These are phyloP conservation scores for Eumacrocentrus americanus DNA, from an alignment of 2,888 invertebrate genomes.

Conservation along the genomic window DNA sequence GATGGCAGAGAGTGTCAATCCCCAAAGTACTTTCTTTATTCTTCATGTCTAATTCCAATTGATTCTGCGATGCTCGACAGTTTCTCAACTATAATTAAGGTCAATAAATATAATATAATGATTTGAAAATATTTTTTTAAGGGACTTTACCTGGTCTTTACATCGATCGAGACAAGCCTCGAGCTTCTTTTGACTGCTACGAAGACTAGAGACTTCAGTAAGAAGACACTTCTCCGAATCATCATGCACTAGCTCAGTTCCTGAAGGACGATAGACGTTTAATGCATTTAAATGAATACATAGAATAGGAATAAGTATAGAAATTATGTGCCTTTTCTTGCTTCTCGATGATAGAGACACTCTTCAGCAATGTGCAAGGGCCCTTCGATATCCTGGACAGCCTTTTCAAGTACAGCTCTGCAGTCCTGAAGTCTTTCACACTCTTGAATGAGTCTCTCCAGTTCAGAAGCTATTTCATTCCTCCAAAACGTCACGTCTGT, in stretches of 20 bases:
- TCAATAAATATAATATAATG: constrained; percentile 2
- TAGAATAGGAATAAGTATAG: constrained; percentile 11
- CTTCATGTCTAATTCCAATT: constrained; percentile 85
- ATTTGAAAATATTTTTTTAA: background rate
- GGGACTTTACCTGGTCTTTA: constrained; percentile 62
- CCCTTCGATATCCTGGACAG: constrained; percentile 81
- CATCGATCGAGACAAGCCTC: constrained; percentile 76
- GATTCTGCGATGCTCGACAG: constrained; percentile 81
- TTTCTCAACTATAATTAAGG: constrained; percentile 68
- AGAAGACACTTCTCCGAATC: constrained; percentile 85
- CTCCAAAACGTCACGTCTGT: constrained; percentile 94
- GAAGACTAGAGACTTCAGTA: constrained; percentile 81
- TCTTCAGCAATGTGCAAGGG: constrained; percentile 93
- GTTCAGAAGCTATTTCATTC: constrained; percentile 81
- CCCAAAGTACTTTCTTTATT: constrained; percentile 88
- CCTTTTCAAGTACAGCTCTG: constrained; percentile 74
- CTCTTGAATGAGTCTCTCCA: constrained; percentile 84
- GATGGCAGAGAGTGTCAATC: constrained; percentile 85
- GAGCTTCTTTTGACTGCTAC: constrained; percentile 80
- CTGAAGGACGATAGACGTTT: constrained; percentile 63
- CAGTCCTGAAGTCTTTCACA: constrained; percentile 74
- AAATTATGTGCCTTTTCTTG: constrained; percentile 70
- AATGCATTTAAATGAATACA: constrained; percentile 4
- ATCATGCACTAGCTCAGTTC: constrained; percentile 90
- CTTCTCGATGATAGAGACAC: constrained; percentile 90